phyloP scores from a whole-genome alignment of 2,797 vertebrate species.

The Coregonus ussuriensis region DNA sequence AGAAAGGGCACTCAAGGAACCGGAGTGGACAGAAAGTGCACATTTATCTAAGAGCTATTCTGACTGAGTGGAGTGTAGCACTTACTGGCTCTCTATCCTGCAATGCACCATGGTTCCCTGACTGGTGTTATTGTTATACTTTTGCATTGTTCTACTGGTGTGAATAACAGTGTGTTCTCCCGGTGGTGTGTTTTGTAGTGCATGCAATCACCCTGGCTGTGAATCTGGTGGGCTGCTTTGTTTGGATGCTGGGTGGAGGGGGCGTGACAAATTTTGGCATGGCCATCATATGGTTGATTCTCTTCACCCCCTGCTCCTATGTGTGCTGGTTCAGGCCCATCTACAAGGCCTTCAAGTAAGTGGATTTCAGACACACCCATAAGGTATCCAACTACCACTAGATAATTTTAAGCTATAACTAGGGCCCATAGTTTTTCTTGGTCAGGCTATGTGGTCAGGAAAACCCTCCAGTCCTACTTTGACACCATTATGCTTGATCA shows the following conservation, averaged over 20 bases:
- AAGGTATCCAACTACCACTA: background rate
- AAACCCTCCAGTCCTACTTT: background rate
- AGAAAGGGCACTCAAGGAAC: slow-evolving; percentile 32
- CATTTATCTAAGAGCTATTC: background rate
- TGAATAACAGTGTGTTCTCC: background rate
- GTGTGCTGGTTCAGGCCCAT: slow-evolving; percentile 99
- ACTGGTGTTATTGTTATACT: background rate
- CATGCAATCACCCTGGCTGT: slow-evolving; percentile 91
- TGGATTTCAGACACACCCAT: slow-evolving; percentile 34
- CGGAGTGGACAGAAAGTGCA: background rate
- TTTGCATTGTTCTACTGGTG: background rate
- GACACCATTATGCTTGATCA: background rate
- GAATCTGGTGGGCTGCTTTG: slow-evolving; percentile 95
- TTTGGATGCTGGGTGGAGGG: slow-evolving; percentile 97
- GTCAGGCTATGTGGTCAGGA: background rate
- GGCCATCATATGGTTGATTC: slow-evolving; percentile 96
- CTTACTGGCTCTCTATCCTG: no score
- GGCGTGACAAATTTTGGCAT: slow-evolving; percentile 97
- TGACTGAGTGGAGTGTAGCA: no score
- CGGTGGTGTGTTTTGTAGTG: slow-evolving; percentile 80
- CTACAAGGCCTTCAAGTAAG: slow-evolving; percentile 99
- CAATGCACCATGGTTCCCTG: background rate
- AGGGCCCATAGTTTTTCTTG: background rate
- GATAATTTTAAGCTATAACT: background rate
- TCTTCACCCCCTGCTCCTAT: slow-evolving; percentile 98